phyloP scores from a whole-genome alignment of 2,888 invertebrate species.

The Tricholauxania praeusta region DNA sequence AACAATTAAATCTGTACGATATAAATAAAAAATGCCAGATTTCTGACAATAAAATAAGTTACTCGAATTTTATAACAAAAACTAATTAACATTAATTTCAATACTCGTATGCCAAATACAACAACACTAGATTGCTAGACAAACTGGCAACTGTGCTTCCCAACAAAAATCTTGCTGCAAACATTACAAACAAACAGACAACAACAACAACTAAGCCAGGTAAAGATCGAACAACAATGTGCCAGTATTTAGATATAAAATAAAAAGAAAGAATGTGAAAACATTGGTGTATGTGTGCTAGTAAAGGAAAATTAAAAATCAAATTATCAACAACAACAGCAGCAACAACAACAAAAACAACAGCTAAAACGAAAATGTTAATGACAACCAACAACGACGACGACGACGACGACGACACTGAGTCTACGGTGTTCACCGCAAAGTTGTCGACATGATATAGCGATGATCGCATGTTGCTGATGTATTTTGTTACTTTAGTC shows the following conservation, averaged over 20 bases:
- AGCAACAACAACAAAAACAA: no score
- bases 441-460: background rate
- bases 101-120: no score
- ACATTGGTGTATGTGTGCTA: no score
- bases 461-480: background rate
- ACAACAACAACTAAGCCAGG: background rate
- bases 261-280: background rate
- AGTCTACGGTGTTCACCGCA: constrained; percentile 20
- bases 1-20: no score
- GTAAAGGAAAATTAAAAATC: constrained; percentile 16
- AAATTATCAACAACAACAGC: constrained; percentile 20
- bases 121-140: no score
- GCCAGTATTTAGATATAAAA: background rate
- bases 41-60: no score
- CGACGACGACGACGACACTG: constrained; percentile 23
- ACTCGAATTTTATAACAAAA: no score
- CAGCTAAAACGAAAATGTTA: constrained; percentile 2
- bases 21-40: no score
- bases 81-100: no score
- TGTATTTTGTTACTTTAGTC: background rate
- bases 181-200: background rate
- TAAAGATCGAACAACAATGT: background rate
- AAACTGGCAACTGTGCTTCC: background rate
- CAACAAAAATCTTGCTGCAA: background rate
- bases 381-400: constrained; percentile 12